Evolutionary conservation across 2,888 invertebrate genomes (phyloP).

Genomic region (Periphyllus acericola): DNA sequence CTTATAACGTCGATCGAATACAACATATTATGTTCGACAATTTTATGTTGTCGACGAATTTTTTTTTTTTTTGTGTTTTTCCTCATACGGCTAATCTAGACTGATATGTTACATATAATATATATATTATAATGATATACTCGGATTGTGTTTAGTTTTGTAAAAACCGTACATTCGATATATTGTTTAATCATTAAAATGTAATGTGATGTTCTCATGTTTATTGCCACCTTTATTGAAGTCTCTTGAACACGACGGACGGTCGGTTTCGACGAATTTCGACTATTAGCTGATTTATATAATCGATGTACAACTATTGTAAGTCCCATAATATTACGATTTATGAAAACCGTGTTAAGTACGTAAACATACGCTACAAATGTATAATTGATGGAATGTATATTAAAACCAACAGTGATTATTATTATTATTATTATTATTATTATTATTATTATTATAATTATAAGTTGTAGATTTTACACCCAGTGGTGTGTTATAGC

Average conservation of each 20-base stretch:
- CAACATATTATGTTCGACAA: background rate
- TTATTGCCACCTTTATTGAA: background rate
- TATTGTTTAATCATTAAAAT: slow-evolving; percentile 17
- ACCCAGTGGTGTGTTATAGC: no score
- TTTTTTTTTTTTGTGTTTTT: background rate
- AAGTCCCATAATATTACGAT: background rate
- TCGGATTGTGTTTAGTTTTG: slow-evolving; percentile 25
- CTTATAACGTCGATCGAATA: background rate
- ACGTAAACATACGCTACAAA: background rate
- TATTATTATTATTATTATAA: no score
- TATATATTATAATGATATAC: background rate
- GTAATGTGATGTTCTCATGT: background rate
- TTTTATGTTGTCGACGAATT: background rate
- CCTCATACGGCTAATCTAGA: slow-evolving; percentile 27
- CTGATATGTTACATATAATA: slow-evolving; percentile 24
- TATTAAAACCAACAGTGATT: background rate
- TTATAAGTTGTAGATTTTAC: no score
- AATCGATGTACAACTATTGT: background rate
- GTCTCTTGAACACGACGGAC: background rate
- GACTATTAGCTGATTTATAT: background rate
- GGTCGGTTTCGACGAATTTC: background rate
- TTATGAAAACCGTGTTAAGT: background rate
- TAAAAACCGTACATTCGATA: background rate
- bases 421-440: no score
- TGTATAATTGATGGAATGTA: background rate